Base-by-base conservation (phyloP, 1,140 invertebrate species). In the Globodera rostochiensis region DNA sequence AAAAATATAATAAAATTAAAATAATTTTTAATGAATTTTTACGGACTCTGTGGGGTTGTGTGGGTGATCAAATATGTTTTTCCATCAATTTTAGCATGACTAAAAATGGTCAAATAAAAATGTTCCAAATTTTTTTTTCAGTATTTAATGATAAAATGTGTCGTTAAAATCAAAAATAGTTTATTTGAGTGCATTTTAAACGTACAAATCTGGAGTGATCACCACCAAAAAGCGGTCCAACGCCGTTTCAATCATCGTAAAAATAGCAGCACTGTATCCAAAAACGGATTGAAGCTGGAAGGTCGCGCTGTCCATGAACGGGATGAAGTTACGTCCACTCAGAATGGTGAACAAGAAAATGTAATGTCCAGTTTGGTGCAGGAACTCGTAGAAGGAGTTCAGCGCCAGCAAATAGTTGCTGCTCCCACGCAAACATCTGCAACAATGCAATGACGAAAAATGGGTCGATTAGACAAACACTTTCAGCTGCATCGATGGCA, bases 301-400 rank as follows among this genome's bases (percentile, higher is more conserved):
- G 25, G 13, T 11, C 7, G 73, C 77, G 47, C 73, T 75, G 7
- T 49, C 60, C 15, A 74, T 6, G 45, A 69, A 76, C 7, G 80
- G 21, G 50, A 81, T 76, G 60, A 81, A 81, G 45, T 81, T 81
- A 11, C 67, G 49, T 49, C 80, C 80, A 21, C 45, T 74, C 21
- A 81, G 70, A 71, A 74, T 74, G 47, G 73, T 74, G 49, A 64
- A 81, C 13, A 81, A 49, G 9, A 74, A 73, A 25, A 81, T 74
- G 67, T 74, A 69, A 76, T 81, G 80, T 4, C 80, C 80, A 13
- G 80, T 69, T 76, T 81, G 80, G 57, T 81, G 80, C 46, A 79
- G 73, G 36, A 81, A 78, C 53, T 81, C 80, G 47, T 67, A 81
- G 47, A 81, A 70, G 3, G 80, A 81, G 36, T 74, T 64, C 53